A percentile compares a stretch with the other conserved stretches of the same genome.
These are phyloP conservation scores for Muntiacus reevesi DNA, from an alignment of 2,113 vertebrate species.

Conservation along the genomic window DNA sequence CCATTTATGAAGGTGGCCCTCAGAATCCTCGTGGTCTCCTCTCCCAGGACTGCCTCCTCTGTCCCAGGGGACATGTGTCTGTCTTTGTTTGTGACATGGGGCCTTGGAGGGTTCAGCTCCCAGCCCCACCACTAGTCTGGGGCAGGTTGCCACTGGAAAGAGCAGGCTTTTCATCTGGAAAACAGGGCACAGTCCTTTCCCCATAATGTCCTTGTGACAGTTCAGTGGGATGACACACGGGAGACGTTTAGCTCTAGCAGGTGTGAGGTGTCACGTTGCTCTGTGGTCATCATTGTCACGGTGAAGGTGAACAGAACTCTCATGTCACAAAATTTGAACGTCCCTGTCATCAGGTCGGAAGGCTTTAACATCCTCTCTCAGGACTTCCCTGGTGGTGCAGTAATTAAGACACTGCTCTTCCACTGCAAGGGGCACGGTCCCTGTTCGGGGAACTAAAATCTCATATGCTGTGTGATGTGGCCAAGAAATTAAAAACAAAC, in stretches of 20 bases:
- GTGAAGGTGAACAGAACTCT: neutral
- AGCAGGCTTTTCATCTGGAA: neutral
- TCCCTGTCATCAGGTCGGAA: neutral
- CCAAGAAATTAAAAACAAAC: neutral
- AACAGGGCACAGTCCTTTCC: neutral
- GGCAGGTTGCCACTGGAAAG: neutral
- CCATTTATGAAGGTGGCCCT: neutral
- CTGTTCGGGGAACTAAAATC: neutral
- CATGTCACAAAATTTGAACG: neutral
- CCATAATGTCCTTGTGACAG: neutral
- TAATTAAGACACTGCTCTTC: neutral
- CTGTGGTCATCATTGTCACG: neutral
- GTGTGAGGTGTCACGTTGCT: neutral
- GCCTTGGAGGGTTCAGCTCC: neutral
- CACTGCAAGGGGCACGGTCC: neutral
- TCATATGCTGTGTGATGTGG: accelerated
- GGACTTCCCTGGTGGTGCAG: neutral
- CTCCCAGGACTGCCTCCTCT: accelerated
- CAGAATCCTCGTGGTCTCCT: neutral
- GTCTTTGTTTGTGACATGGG: neutral
- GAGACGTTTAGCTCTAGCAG: accelerated
- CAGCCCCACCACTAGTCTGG: neutral
- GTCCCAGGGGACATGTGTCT: neutral
- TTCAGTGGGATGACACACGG: neutral
- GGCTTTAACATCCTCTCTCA: neutral